phyloP scores from a whole-genome alignment of 1,140 invertebrate genomes.

The Lerema accius region DNA sequence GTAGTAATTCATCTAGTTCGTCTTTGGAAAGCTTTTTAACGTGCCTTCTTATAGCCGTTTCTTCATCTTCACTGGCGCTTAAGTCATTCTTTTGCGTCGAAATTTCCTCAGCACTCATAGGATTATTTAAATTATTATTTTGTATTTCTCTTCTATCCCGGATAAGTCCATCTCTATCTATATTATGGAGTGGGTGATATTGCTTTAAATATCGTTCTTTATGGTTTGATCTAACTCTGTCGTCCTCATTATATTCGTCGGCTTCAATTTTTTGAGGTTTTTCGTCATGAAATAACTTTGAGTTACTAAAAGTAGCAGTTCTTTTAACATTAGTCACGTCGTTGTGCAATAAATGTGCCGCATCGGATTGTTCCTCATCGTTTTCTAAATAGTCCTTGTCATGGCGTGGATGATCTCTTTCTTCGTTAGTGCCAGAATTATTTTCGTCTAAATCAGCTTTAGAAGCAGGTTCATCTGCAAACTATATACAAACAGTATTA shows the following conservation, averaged over 20 bases:
- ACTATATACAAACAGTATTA: too few species aligned
- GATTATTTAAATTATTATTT: conserved; percentile 37
- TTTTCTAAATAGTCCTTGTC: conserved; percentile 25
- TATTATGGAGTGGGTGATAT: not conserved
- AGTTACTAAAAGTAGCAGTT: conserved; percentile 31
- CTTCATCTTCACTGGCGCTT: conserved; percentile 51
- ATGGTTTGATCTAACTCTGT: conserved; percentile 26
- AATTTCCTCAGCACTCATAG: conserved; percentile 31
- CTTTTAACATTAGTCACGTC: conserved; percentile 33
- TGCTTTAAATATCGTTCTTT: conserved; percentile 16
- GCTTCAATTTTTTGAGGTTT: conserved; percentile 36
- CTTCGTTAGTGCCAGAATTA: not conserved
- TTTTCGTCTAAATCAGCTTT: conserved; percentile 25
- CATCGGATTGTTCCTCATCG: not conserved
- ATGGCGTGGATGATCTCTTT: not conserved
- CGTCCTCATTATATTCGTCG: conserved; percentile 37
- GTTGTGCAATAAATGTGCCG: conserved; percentile 5
- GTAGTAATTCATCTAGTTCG: conserved; percentile 66
- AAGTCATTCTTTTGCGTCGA: conserved; percentile 26
- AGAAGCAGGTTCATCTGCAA: conserved; percentile 1
- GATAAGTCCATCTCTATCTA: conserved; percentile 18
- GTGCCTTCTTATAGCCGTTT: conserved; percentile 64
- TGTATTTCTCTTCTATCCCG: conserved; percentile 56
- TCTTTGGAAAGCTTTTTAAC: conserved; percentile 66
- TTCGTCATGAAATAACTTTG: conserved; percentile 43